Evolutionary conservation across 2,113 vertebrate species (phyloP).

Genomic region (Macquaria australasica): DNA sequence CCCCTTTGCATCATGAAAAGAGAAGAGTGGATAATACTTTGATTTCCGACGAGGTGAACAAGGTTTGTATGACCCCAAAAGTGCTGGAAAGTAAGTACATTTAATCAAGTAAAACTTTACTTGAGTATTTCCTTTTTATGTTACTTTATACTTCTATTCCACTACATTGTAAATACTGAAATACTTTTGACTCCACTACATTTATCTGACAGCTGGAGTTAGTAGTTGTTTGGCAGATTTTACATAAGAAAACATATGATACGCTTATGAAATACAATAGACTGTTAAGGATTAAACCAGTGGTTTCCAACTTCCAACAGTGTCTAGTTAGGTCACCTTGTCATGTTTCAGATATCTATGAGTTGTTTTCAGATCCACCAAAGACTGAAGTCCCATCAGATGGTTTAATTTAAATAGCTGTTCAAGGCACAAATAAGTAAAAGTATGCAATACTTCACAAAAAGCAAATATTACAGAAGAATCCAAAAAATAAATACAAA

Average conservation of each 20-base stretch:
- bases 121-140: too few species aligned
- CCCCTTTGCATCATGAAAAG: background rate
- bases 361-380: background rate
- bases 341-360: background rate
- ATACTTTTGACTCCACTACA: too few species aligned
- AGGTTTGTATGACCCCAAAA: background rate
- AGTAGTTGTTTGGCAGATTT: too few species aligned
- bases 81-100: background rate
- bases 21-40: background rate
- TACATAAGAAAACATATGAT: too few species aligned
- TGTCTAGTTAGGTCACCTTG: background rate
- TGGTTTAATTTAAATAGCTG: background rate
- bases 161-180: too few species aligned
- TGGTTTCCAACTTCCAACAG: too few species aligned
- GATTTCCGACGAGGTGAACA: background rate
- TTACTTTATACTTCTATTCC: too few species aligned
- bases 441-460: background rate
- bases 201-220: too few species aligned
- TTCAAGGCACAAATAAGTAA: background rate
- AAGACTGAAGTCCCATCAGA: background rate
- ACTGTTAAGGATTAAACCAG: too few species aligned
- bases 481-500: background rate
- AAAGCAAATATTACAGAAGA: background rate
- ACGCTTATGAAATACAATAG: too few species aligned
- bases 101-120: background rate